phyloP scores from a whole-genome alignment of 2,797 vertebrate genomes.

The Pangasius mekongensis region DNA sequence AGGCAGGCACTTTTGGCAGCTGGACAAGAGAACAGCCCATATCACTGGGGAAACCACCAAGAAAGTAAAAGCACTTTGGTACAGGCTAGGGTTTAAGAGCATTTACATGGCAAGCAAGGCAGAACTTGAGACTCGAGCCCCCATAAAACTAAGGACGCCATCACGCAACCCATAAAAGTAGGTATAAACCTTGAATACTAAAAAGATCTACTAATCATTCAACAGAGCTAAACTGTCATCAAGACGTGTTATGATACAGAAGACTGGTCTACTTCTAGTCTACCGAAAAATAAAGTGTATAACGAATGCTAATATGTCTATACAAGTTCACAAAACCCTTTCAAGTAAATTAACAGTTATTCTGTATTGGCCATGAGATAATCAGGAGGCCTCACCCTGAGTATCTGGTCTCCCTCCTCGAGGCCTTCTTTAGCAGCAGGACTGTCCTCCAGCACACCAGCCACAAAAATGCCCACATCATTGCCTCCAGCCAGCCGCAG shows the following conservation, averaged over 20 bases:
- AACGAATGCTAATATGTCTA: not conserved
- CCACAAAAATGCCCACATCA: slow-evolving; percentile 98
- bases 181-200: slow-evolving; percentile 69
- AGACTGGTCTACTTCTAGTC: not conserved
- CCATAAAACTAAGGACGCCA: slow-evolving; percentile 53
- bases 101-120: slow-evolving; percentile 56
- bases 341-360: not conserved
- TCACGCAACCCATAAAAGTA: slow-evolving; percentile 50
- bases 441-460: slow-evolving; percentile 96
- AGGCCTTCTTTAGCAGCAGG: slow-evolving; percentile 97
- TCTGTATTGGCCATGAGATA: not conserved
- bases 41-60: slow-evolving; percentile 62
- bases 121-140: slow-evolving; percentile 51
- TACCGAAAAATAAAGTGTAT: not conserved
- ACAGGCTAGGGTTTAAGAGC: slow-evolving; percentile 57
- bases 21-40: not conserved
- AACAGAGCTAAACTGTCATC: slow-evolving; percentile 44
- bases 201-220: slow-evolving; percentile 73
- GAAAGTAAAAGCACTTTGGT: slow-evolving; percentile 66
- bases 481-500: slow-evolving; percentile 96
- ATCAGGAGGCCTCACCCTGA: slow-evolving; percentile 84
- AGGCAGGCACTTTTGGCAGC: slow-evolving; percentile 37
- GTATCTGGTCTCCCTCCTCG: slow-evolving; percentile 99
- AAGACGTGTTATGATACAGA: not conserved
- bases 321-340: not conserved